Evolutionary conservation across 2,113 vertebrate genomes (phyloP), one percentile per base, ranked within the genome.

Genomic region (Brachyhypopomus gauderio): DNA sequence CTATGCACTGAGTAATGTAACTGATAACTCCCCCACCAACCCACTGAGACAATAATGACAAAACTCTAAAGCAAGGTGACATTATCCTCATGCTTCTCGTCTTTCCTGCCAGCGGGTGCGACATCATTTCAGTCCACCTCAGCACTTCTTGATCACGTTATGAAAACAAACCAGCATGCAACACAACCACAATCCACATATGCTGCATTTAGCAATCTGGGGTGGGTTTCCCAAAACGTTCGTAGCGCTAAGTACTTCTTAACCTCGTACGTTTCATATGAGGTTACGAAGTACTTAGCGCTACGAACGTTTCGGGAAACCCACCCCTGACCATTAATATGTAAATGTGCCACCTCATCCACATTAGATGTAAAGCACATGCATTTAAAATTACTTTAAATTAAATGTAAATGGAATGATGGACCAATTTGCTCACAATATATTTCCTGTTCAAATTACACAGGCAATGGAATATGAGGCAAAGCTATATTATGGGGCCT

Each of bases 101-200:
- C 76, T 69, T 78, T 62, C 30, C 41, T 38, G 23, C 75, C 81
- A 83, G 66, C 27, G 78, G 59, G 67, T 74, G 48, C 75, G 76
- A 34, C 82, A 79, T 58, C 19, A 1, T 56, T 83, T 79, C 71
- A 73, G 70, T 78, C 70, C 67, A 83, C 30, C 82, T 83, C 76
- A 78, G 82, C 69, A 78, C 34, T 83, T 83, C 60, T 69, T 73
- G 69, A 38, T 72, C 62, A 38, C 45, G 34, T 38, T 74, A 63
- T 72, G 45, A 78, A 78, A 66, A 56, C 75, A 78, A 78, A 66
- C 75, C 81, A 77, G 75, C 59, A 63, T 77, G 75, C 75, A 11
- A 77, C 62, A 52, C 67, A 64, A 77, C 23, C 36, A 25, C 41
- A 82, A 38, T 20, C 23, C 20, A 38, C 70, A 41, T 58, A 38